Base-by-base conservation (phyloP, 2,797 vertebrate genomes). In the Pogoniulus pusillus region DNA sequence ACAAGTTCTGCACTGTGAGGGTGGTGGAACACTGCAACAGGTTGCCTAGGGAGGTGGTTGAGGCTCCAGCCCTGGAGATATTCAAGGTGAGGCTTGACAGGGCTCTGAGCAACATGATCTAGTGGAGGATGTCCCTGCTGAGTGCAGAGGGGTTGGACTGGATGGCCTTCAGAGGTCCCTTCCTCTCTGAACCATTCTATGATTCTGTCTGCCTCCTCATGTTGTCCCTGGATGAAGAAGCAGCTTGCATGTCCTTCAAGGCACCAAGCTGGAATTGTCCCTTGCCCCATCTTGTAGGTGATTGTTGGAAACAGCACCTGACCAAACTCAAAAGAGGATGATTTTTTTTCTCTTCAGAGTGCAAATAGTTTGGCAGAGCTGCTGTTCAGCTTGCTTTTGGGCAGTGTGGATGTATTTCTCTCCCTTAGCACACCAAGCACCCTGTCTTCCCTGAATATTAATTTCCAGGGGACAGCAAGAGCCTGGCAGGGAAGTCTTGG, bases 341-440 rank as follows among this genome's bases (percentile, higher is more conserved):
- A 24, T 7, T 69, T n/a, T 19, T 19, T 47, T 24, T 47, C 45
- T 20, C 45, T 47, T 47, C 45, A 47, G 45, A 22, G 45, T 58
- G 49, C 0, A 0, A 78, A 49, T 59, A 53, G 43, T 49, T 91
- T 1, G 53, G 35, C 54, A 23, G 13, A 70, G n/a, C 51, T 57
- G 2, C 1, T 34, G 6, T 29, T 90, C 32, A 3, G 1, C 39
- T 79, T 43, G 62, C 45, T 74, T 81, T 72, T 43, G 41, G 27
- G n/a, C 37, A 39, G 0, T 0, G 5, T 0, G 0, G 17, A 14
- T 0, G 0, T 72, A 7, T 72, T 54, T 58, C 17, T 89, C 15
- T 63, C 30, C 30, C 15, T n/a, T n/a, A n/a, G n/a, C 22, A 24
- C 2, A 1, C 39, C 0, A 0, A 35, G 68, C 5, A 0, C 43